phyloP scores from a whole-genome alignment of 2,797 vertebrate genomes.

The Phrynocephalus guinanensis region DNA sequence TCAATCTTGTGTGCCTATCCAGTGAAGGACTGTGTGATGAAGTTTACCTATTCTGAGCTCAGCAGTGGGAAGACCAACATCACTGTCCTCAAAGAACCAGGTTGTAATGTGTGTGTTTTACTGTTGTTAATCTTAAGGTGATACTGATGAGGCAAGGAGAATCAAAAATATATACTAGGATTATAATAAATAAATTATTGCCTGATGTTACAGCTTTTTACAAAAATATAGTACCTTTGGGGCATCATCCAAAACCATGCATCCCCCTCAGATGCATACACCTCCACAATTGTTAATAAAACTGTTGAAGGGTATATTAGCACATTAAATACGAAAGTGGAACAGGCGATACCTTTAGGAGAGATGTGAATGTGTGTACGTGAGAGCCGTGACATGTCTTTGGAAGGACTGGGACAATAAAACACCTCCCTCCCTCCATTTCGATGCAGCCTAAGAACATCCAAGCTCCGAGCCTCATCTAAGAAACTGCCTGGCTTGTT shows the following conservation, averaged over 20 bases:
- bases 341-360: no score
- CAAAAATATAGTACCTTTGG: background rate
- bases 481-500: no score
- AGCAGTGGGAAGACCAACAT: conserved; percentile 90
- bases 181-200: background rate
- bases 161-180: background rate
- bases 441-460: no score
- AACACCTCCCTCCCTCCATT: no score
- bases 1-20: conserved; percentile 91
- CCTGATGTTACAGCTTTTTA: background rate
- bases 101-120: conserved; percentile 67
- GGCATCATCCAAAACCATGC: background rate
- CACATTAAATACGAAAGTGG: background rate
- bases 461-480: no score
- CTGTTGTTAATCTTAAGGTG: background rate
- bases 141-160: accelerated
- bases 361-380: no score
- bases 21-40: conserved; percentile 93
- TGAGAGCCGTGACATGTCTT: no score
- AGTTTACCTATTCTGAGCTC: conserved; percentile 94
- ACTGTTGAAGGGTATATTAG: background rate
- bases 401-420: no score
- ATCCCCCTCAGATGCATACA: background rate
- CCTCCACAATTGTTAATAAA: background rate
- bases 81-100: conserved; percentile 91